Evolutionary conservation across 2,113 vertebrate species (phyloP).

Genomic region (Pampusana beccarii): DNA sequence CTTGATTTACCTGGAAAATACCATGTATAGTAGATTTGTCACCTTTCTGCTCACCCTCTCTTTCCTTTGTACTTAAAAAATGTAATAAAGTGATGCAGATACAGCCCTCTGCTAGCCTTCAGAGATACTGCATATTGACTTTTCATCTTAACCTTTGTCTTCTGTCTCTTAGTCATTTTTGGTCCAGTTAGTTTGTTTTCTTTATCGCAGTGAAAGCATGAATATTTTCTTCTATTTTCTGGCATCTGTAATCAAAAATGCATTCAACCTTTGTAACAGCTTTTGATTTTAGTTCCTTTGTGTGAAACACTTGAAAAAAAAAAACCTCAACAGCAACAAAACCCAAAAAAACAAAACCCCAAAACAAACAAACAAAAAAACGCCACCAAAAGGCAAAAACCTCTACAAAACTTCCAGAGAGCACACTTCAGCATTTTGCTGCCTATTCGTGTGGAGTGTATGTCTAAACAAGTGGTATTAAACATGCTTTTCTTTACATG

Average conservation of each 20-base stretch:
- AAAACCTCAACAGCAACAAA: too few species aligned
- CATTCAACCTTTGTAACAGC: neutral
- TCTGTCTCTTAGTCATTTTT: neutral
- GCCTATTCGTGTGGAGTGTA: neutral
- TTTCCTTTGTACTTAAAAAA: neutral
- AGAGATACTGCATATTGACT: neutral
- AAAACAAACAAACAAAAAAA: neutral
- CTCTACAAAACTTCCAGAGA: neutral
- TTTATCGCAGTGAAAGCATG: neutral
- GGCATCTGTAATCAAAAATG: neutral
- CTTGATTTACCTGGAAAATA: neutral
- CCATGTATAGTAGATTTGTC: neutral
- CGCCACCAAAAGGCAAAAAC: neutral
- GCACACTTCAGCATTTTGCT: slow-evolving; percentile 16
- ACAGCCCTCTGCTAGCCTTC: neutral
- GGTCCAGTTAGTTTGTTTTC: neutral
- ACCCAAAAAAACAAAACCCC: neutral
- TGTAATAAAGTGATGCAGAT: neutral
- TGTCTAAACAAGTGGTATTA: neutral
- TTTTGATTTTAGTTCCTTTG: slow-evolving; percentile 29
- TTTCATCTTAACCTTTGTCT: neutral
- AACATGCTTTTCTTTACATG: neutral
- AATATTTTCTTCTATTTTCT: neutral
- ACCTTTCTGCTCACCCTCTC: neutral
- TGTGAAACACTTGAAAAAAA: neutral